Conservation (phyloP, 2,797 vertebrate genomes). For the Capromys pilorides region DNA sequence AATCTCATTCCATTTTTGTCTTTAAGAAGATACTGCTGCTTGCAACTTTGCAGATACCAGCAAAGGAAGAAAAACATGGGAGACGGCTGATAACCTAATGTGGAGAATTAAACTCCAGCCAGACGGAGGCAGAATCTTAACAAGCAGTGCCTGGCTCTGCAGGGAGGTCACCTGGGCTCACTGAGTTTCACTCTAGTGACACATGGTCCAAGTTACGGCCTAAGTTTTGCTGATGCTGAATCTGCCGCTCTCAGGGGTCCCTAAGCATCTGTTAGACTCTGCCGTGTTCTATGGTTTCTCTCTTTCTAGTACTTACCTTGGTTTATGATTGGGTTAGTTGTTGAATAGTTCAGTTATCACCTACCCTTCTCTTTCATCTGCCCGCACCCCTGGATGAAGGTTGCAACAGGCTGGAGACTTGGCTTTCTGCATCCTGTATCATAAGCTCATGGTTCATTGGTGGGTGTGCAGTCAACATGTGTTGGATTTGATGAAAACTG, state of each 20-base stretch:
- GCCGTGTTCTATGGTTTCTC: too few species aligned
- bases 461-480: neutral
- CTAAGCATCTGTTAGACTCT: neutral
- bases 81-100: conserved; percentile 71
- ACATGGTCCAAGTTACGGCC: neutral
- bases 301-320: neutral
- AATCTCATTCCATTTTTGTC: conserved; percentile 83
- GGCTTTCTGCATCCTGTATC: neutral
- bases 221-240: neutral
- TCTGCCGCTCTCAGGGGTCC: neutral
- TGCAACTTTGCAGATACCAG: conserved; percentile 71
- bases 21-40: conserved; percentile 70
- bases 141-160: neutral
- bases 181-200: neutral
- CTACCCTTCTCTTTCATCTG: neutral
- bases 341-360: neutral
- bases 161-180: neutral
- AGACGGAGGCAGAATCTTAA: conserved; percentile 70
- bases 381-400: rapidly evolving
- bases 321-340: neutral
- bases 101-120: conserved; percentile 59
- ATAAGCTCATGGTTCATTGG: neutral
- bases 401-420: neutral
- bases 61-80: conserved; percentile 71
- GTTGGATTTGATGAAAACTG: neutral